Base-by-base conservation (phyloP, 2,797 vertebrate species). In the Pangasius mekongensis region DNA sequence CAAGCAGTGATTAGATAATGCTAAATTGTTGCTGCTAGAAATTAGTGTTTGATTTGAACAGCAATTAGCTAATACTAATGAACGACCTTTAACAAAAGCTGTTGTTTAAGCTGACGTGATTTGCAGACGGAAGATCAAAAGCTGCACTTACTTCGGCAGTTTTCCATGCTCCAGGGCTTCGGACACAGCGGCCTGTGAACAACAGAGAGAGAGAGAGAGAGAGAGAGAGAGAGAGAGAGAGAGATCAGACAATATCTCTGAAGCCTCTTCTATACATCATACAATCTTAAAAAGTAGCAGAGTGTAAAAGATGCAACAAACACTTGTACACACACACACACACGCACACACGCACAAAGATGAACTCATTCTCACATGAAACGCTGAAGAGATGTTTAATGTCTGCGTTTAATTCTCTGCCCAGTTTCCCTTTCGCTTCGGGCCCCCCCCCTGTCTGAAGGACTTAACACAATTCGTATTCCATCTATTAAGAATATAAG, bases 401-500 rank as follows among this genome's bases (percentile, higher is more conserved):
- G 87, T 86, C 84, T 84, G 78, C 27, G 47, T 90, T 89, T 91
- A 89, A 92, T 91, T 92, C 82, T 56, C 74, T 49, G 62, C 52
- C 43, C 5, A 49, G 83, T 87, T 60, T 18, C 24, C 3, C 30
- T 5, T 22, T 14, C 11, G 3, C n/a, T 7, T 13, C 39, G 24
- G 36, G 30, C 47, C 20, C 27, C 2, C 56, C 4, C 5, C 5
- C 54, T 54, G 52, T 83, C 67, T 86, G 64, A 92, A 92, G 90
- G 91, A 87, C 89, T 84, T 24, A 86, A 90, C 84, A 89, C 91
- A 87, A 92, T 91, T 91, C 86, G 77, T 87, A 91, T 92, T 90
- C 90, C 90, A 91, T 92, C 91, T 92, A 91, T 92, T 92, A 93
- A 89, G 88, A 87, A 91, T 87, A 91, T 90, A 92, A 92, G 89